Conservation (phyloP, 2,888 invertebrate species). For the Leucophenga maculata region DNA sequence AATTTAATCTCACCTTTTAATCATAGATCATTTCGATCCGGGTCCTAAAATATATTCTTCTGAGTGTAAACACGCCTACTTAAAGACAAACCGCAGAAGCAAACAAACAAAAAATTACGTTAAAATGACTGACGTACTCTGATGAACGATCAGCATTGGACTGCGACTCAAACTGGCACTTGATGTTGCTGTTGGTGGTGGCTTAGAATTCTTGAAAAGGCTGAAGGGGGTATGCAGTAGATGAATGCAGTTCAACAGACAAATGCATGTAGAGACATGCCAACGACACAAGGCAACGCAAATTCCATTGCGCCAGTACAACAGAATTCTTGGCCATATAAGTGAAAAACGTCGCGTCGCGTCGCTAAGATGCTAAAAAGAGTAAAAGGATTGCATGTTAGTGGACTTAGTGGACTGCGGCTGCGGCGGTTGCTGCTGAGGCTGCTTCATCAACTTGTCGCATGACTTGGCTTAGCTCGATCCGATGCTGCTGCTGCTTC, state of each 20-base stretch:
- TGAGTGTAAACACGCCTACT: slow-evolving; percentile 16
- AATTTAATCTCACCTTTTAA: too few relatives aligned
- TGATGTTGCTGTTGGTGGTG: not conserved
- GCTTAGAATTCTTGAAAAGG: not conserved
- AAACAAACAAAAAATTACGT: not conserved
- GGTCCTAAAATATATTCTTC: too few relatives aligned
- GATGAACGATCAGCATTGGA: slow-evolving; percentile 16
- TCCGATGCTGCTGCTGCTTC: slow-evolving; percentile 40
- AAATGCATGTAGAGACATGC: not conserved
- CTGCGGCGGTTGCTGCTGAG: slow-evolving; percentile 20
- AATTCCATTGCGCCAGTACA: slow-evolving; percentile 14
- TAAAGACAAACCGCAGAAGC: not conserved
- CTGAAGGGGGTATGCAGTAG: too few relatives aligned
- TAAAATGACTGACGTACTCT: slow-evolving; percentile 12
- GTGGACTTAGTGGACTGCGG: not conserved
- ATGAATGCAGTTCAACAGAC: not conserved
- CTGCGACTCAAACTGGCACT: slow-evolving; percentile 3
- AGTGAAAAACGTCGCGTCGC: not conserved
- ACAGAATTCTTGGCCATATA: slow-evolving; percentile 25
- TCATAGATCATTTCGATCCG: too few relatives aligned
- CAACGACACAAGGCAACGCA: slow-evolving; percentile 22
- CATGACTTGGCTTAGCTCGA: slow-evolving; percentile 30
- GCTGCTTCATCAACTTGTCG: slow-evolving; percentile 53
- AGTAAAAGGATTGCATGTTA: slow-evolving; percentile 23
- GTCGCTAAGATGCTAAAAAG: not conserved